phyloP scores from a whole-genome alignment of 2,113 vertebrate genomes.

The Cariama cristata region DNA sequence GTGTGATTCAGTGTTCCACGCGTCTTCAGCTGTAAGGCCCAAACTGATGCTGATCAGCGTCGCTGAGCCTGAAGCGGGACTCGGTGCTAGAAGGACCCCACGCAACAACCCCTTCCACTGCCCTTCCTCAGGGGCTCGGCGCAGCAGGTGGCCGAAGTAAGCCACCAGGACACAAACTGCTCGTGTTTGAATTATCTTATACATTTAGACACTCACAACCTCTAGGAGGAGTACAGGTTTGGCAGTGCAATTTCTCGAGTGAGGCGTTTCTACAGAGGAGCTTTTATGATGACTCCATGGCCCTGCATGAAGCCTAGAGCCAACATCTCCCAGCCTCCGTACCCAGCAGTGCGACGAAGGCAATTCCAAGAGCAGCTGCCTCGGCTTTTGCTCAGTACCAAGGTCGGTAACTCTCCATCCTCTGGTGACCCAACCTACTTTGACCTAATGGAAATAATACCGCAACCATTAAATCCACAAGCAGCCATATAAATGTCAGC shows the following conservation, averaged over 20 bases:
- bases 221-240: neutral
- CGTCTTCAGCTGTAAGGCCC: fast-evolving
- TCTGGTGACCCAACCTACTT: neutral
- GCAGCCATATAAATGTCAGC: neutral
- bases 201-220: neutral
- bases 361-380: neutral
- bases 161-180: neutral
- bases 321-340: no score
- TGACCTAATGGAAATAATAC: neutral
- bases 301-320: neutral
- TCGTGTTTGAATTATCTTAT: neutral
- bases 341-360: fast-evolving
- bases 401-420: neutral
- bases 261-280: neutral
- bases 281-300: fast-evolving
- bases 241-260: fast-evolving
- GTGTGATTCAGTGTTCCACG: fast-evolving
- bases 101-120: fast-evolving
- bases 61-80: fast-evolving
- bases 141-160: neutral
- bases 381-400: fast-evolving
- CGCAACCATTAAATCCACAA: neutral
- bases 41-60: fast-evolving
- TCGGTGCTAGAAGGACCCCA: no score
- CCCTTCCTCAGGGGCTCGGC: fast-evolving